phyloP scores from a whole-genome alignment of 2,888 invertebrate species.

The Fragum fragum region DNA sequence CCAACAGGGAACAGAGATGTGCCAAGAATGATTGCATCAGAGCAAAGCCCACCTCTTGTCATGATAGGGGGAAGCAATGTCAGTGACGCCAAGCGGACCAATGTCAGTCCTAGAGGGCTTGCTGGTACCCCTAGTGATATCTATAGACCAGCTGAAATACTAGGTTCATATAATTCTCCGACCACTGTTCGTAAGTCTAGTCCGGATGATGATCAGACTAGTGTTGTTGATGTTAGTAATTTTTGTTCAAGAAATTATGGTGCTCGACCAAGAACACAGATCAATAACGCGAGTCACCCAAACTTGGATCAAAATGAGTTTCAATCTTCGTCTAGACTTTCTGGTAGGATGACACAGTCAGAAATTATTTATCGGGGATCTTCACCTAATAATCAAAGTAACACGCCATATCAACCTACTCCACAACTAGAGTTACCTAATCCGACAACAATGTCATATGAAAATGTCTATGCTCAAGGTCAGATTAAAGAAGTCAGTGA shows the following conservation, averaged over 20 bases:
- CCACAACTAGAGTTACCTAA: not conserved
- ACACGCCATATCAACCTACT: not conserved
- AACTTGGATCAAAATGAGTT: not conserved
- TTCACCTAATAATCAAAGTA: not conserved
- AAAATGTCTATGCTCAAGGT: slow-evolving; percentile 3
- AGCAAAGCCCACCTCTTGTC: slow-evolving; percentile 15
- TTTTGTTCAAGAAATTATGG: slow-evolving; percentile 13
- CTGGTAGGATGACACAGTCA: slow-evolving; percentile 58
- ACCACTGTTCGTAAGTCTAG: slow-evolving; percentile 18
- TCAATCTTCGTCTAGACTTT: slow-evolving; percentile 25
- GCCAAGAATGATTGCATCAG: slow-evolving; percentile 52
- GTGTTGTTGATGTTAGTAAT: not conserved
- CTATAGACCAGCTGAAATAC: not conserved
- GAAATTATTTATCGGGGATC: slow-evolving; percentile 39
- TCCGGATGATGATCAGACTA: slow-evolving; percentile 2
- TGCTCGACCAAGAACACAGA: slow-evolving; percentile 34
- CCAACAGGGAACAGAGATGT: slow-evolving; percentile 49
- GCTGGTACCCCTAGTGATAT: not conserved
- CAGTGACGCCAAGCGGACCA: not conserved
- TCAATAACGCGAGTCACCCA: not conserved
- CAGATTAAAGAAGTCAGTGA: not conserved
- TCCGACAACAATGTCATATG: not conserved
- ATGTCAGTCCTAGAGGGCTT: not conserved
- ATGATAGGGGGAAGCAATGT: not conserved
- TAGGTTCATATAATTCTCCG: slow-evolving; percentile 30